These are phyloP conservation scores for Cantharis rustica DNA, from an alignment of 2,888 invertebrate genomes.

Conservation along the genomic window DNA sequence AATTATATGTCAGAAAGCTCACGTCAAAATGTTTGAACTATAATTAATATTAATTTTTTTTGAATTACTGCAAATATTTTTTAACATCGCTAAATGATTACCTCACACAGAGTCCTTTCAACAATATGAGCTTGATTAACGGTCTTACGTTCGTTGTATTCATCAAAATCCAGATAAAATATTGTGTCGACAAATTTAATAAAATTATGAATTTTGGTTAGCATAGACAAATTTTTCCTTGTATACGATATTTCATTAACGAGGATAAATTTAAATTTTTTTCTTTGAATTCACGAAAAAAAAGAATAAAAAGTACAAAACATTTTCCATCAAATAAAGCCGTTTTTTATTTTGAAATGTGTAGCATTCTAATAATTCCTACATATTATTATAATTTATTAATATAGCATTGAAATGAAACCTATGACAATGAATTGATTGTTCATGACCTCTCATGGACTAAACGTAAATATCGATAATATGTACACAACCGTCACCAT, in stretches of 20 bases:
- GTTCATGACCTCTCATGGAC: background rate
- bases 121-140: background rate
- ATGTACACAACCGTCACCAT: conserved; percentile 1
- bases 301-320: background rate
- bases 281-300: background rate
- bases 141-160: background rate
- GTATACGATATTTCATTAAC: background rate
- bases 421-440: conserved; percentile 5
- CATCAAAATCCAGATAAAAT: background rate
- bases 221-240: background rate
- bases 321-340: background rate
- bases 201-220: background rate
- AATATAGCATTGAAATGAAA: background rate
- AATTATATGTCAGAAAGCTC: background rate
- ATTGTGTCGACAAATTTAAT: background rate
- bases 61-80: background rate
- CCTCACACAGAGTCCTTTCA: background rate
- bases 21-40: background rate
- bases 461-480: conserved; percentile 1
- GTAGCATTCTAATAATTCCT: background rate
- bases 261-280: background rate
- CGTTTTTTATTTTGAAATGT: background rate
- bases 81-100: background rate
- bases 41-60: background rate
- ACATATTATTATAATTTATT: background rate